Percentiles rank a stretch among this genome's conserved stretches.
These are phyloP conservation scores for Drosophila carrolli DNA, from an alignment of 1,140 invertebrate species.

Conservation along the genomic window DNA sequence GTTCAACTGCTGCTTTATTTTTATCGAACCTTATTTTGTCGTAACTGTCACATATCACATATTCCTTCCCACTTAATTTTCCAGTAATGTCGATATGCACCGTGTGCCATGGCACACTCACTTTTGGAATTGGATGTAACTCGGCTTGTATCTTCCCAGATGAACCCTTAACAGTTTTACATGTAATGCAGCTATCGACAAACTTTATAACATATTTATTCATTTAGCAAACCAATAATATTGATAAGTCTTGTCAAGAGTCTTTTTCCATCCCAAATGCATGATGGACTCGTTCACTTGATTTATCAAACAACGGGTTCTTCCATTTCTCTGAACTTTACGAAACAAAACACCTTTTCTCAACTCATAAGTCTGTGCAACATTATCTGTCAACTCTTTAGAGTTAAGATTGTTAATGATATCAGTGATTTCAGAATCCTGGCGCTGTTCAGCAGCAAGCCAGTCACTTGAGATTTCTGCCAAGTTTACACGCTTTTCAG, in stretches of 20 bases:
- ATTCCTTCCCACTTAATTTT: slow-evolving; percentile 8
- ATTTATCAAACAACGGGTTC: slow-evolving; percentile 14
- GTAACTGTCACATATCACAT: slow-evolving; percentile 6
- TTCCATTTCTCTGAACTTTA: slow-evolving; percentile 11
- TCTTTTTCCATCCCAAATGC: slow-evolving; percentile 15
- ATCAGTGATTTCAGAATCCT: slow-evolving; percentile 7
- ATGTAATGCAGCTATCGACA: slow-evolving; percentile 4
- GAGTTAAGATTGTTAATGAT: slow-evolving; percentile 13
- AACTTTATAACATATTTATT: too few species aligned
- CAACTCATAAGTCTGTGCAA: slow-evolving; percentile 19
- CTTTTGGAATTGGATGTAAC: slow-evolving; percentile 11
- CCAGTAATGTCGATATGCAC: slow-evolving; percentile 8
- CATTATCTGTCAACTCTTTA: slow-evolving; percentile 14
- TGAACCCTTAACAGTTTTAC: not conserved
- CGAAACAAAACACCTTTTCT: slow-evolving; percentile 6
- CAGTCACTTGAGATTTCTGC: slow-evolving; percentile 8
- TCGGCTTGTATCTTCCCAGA: slow-evolving; percentile 1
- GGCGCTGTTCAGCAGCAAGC: slow-evolving; percentile 15
- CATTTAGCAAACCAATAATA: too few species aligned
- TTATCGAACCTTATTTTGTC: slow-evolving; percentile 25
- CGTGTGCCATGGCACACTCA: too few species aligned
- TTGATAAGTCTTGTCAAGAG: not conserved
- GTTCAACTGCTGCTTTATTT: slow-evolving; percentile 25
- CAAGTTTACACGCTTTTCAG: not conserved
- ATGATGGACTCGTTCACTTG: slow-evolving; percentile 11